Percentiles rank a stretch among this genome's conserved stretches.
These are phyloP conservation scores for Tragulus kanchil DNA, from an alignment of 2,113 vertebrate species.

Conservation along the genomic window DNA sequence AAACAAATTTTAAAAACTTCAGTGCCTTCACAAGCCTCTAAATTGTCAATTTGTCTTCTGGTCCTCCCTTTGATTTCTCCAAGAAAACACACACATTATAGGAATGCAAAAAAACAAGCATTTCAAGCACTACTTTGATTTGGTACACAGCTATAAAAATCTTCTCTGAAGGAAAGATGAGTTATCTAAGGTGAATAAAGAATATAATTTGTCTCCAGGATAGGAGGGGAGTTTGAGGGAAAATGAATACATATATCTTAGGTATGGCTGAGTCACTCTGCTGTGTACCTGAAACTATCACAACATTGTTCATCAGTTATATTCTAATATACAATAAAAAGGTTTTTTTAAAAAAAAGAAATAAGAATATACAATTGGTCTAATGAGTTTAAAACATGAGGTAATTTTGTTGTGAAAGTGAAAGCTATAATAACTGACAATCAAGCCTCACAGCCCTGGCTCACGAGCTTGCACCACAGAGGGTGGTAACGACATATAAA, in stretches of 20 bases:
- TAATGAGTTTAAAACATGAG: conserved; percentile 54
- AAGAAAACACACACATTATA: background rate
- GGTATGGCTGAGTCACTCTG: background rate
- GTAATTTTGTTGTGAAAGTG: background rate
- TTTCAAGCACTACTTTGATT: background rate
- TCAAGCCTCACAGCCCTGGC: background rate
- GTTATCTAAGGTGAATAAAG: conserved; percentile 12
- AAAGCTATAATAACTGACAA: background rate
- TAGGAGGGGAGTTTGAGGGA: background rate
- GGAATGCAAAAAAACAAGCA: background rate
- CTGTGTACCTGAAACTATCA: background rate
- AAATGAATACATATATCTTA: background rate
- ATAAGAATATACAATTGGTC: background rate
- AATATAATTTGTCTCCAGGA: background rate
- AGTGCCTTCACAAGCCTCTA: background rate
- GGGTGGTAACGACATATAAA: rapidly evolving
- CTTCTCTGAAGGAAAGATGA: conserved; percentile 41
- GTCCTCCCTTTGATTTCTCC: background rate
- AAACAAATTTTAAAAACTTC: conserved; percentile 52
- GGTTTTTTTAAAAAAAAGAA: background rate
- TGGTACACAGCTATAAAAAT: background rate
- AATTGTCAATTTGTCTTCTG: conserved; percentile 28
- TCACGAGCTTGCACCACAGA: background rate
- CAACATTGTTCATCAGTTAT: background rate
- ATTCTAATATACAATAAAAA: background rate